Percentiles rank a stretch among this genome's conserved stretches.
phyloP scores from a whole-genome alignment of 2,888 invertebrate species.

The Eristalis pertinax region DNA sequence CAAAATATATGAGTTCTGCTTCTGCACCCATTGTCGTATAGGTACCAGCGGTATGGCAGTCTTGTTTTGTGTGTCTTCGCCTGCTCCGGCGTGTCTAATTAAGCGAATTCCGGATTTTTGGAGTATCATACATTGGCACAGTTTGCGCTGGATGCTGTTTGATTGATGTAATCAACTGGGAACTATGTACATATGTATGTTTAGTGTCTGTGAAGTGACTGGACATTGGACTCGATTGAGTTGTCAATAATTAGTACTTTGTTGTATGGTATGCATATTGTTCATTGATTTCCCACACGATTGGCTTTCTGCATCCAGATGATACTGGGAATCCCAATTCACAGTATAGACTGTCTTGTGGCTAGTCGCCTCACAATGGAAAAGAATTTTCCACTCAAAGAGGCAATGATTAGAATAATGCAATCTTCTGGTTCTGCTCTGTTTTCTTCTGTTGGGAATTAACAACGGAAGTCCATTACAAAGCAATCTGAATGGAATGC shows the following conservation, averaged over 20 bases:
- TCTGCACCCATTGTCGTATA: slow-evolving; percentile 20
- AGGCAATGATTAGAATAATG: not conserved
- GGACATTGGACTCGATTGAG: slow-evolving; percentile 30
- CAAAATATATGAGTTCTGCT: slow-evolving; percentile 5
- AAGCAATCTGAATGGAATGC: not conserved
- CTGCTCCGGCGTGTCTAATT: slow-evolving; percentile 15
- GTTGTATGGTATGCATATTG: not conserved
- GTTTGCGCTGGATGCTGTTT: slow-evolving; percentile 22
- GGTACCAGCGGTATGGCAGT: not conserved
- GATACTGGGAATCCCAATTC: not conserved
- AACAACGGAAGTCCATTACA: not conserved
- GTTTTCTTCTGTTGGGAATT: not conserved
- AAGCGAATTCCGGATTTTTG: slow-evolving; percentile 43
- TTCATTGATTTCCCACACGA: not conserved
- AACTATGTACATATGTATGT: slow-evolving; percentile 9
- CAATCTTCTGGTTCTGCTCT: not conserved
- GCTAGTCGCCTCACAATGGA: not conserved
- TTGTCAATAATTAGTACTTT: slow-evolving; percentile 32
- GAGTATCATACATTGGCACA: slow-evolving; percentile 37
- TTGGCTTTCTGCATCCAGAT: not conserved
- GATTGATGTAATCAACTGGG: slow-evolving; percentile 45
- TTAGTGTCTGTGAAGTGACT: slow-evolving; percentile 10
- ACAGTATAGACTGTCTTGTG: not conserved
- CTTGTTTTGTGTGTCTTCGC: not conserved
- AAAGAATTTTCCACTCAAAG: not conserved